Evolutionary conservation across 2,113 vertebrate species (phyloP).

Genomic region (Indri indri): DNA sequence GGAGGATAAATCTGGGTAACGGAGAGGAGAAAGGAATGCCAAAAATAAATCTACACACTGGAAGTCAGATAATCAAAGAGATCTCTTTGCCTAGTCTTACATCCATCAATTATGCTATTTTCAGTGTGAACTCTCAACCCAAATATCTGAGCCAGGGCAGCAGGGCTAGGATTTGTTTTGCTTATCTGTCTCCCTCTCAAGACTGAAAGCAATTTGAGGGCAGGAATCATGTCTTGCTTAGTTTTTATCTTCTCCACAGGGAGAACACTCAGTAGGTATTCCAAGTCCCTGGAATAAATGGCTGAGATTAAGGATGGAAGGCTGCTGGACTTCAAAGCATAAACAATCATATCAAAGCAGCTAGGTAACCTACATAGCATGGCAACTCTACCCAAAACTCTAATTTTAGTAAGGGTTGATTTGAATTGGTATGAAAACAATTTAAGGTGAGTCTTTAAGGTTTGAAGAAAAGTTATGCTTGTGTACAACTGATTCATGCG

Average conservation of each 20-base stretch:
- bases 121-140: neutral
- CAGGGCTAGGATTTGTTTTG: neutral
- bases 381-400: slow-evolving; percentile 1
- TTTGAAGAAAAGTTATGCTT: slow-evolving; percentile 50
- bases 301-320: neutral
- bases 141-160: neutral
- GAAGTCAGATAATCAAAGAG: slow-evolving; percentile 31
- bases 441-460: slow-evolving; percentile 38
- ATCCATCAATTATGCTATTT: slow-evolving; percentile 36
- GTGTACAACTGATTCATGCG: slow-evolving; percentile 36
- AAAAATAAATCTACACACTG: slow-evolving; percentile 20
- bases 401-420: slow-evolving; percentile 41
- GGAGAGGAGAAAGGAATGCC: neutral
- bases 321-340: neutral
- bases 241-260: neutral
- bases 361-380: slow-evolving; percentile 26
- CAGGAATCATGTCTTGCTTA: neutral
- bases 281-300: slow-evolving; percentile 23
- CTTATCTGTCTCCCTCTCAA: neutral
- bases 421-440: slow-evolving; percentile 65
- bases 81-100: neutral
- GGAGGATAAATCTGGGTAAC: neutral
- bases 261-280: slow-evolving; percentile 28
- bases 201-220: slow-evolving; percentile 17
- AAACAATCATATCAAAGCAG: neutral